Base-by-base conservation (phyloP, 2,888 invertebrate genomes). In the Spilarctia lutea region DNA sequence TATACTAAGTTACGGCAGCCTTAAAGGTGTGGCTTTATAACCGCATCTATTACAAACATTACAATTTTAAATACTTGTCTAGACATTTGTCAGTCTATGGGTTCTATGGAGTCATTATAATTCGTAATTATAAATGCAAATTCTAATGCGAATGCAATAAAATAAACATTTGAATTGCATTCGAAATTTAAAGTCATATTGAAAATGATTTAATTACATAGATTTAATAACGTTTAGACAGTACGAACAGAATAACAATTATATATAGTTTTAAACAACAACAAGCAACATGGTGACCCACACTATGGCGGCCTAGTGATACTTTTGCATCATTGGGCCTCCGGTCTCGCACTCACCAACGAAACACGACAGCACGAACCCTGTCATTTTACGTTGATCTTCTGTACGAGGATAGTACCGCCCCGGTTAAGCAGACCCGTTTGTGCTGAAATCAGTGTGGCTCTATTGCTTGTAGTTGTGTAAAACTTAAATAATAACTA, bases 1-100 rank as follows among this genome's bases (percentile, higher is more conserved):
- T 67, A 8, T 35, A 42, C 67, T 76, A 75, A 76, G 74, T 76
- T 56, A 73, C 77, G 67, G 60, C 27, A 27, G 65, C 30, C 66
- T 74, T 66, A 35, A 69, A 79, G 77, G 79, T 65, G 75, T 77
- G 77, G 65, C 70, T 68, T 74, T 27, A 65, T 48, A 35, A 13
- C 30, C 27, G 35, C 70, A n/a, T 65, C 72, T 63, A 24, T 73
- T 75, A 56, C 68, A 68, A 27, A 10, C 45, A 56, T 24, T 27
- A n/a, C 45, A 60, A 63, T 63, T 60, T 30, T 10, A 30, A 68
- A n/a, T 52, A 65, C 30, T 56, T 39, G 67, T 33, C 35, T 65
- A 27, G 45, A 30, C 30, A 10, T 68, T 30, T 30, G 10, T 18
- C 10, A 33, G 27, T 69, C 52, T 69, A 16, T 69, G 48, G 8